phyloP scores from a whole-genome alignment of 2,113 vertebrate genomes.

The Aspidoscelis tigris region DNA sequence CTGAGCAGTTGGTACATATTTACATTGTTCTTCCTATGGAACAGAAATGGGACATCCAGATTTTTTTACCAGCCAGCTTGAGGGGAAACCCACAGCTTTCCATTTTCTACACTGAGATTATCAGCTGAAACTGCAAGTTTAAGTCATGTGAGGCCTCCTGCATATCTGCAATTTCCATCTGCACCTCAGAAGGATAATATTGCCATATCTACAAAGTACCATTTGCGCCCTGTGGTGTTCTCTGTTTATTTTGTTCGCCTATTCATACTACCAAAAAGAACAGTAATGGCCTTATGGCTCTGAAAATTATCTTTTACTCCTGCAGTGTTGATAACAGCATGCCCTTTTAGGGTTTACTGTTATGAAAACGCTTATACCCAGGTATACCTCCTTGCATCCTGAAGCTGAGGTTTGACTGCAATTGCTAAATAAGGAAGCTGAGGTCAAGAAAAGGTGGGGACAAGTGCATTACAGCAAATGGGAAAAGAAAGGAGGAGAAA shows the following conservation, averaged over 20 bases:
- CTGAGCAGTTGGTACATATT: background rate
- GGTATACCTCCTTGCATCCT: background rate
- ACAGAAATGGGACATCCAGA: background rate
- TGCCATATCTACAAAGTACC: accelerated
- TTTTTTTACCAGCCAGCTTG: background rate
- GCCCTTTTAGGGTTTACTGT: too few species aligned
- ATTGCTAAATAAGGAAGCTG: too few species aligned
- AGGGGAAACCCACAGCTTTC: background rate
- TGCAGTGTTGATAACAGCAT: too few species aligned
- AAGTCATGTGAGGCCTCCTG: constrained; percentile 23
- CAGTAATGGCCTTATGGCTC: background rate
- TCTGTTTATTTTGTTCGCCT: background rate
- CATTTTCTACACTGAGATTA: constrained; percentile 50
- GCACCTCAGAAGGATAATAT: background rate
- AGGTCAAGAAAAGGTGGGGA: too few species aligned
- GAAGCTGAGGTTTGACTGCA: background rate
- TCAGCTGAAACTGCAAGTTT: constrained; percentile 45
- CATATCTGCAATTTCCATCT: background rate
- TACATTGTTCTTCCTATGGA: background rate
- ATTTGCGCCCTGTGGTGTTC: background rate
- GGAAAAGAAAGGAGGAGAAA: too few species aligned
- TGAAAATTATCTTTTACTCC: background rate
- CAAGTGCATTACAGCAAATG: too few species aligned
- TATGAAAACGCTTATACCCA: background rate
- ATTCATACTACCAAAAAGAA: background rate